phyloP scores from a whole-genome alignment of 2,113 vertebrate genomes.

The Ptilorrhoa leucosticta region DNA sequence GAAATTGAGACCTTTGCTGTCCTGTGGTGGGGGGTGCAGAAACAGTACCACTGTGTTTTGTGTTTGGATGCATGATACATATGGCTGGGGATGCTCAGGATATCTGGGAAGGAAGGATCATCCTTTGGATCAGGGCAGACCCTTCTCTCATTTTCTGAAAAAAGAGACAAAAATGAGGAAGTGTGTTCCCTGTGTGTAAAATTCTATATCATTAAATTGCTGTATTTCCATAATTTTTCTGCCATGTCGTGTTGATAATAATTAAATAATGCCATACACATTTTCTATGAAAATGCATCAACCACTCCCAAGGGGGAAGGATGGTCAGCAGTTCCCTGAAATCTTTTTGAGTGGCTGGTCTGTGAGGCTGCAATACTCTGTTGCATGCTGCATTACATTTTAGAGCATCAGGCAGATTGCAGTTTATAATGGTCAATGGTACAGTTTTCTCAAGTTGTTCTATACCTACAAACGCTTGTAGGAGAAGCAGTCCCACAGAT shows the following conservation, averaged over 20 bases:
- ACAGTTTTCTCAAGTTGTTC: neutral
- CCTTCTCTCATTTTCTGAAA: neutral
- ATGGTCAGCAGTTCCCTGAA: neutral
- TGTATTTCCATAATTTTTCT: neutral
- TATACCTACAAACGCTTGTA: neutral
- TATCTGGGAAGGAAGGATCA: neutral
- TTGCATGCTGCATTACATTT: fast-evolving
- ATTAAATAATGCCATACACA: neutral
- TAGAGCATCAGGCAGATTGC: neutral
- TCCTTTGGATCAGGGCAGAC: neutral
- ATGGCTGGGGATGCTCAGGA: neutral
- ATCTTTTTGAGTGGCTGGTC: neutral
- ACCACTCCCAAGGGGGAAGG: neutral
- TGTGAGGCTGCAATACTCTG: neutral
- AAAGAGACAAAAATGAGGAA: neutral
- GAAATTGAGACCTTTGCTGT: neutral
- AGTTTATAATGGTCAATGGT: neutral
- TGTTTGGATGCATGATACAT: neutral
- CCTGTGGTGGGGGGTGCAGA: fast-evolving
- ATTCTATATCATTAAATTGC: neutral
- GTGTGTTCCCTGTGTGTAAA: fast-evolving
- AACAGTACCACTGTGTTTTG: neutral
- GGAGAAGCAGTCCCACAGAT: neutral
- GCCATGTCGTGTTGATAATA: neutral
- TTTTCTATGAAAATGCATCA: neutral